Evolutionary conservation across 2,888 invertebrate genomes (phyloP).

Genomic region (Ptilodon capucinus): DNA sequence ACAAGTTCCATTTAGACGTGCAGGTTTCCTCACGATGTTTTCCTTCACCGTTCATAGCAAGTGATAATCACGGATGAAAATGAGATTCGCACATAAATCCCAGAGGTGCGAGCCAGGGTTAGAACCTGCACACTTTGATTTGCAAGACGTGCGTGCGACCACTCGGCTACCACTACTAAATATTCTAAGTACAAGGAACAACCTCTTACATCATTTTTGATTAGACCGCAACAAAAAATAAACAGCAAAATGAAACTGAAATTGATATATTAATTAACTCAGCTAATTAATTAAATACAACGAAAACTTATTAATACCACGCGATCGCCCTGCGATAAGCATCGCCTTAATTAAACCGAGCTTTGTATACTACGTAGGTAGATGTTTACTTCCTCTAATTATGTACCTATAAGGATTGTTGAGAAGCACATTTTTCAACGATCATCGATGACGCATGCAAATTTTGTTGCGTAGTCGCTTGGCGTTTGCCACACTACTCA

Average conservation of each 20-base stretch:
- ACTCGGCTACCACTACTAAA: not conserved
- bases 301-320: slow-evolving; percentile 12
- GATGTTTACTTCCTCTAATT: not conserved
- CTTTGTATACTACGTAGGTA: not conserved
- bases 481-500: no score
- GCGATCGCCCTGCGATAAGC: not conserved
- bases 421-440: no score
- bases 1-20: no score
- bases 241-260: not conserved
- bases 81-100: no score
- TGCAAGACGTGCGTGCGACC: no score
- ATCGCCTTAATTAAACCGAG: not conserved
- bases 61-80: no score
- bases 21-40: no score
- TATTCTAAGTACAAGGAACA: not conserved
- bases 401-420: not conserved
- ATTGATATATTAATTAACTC: slow-evolving; percentile 12
- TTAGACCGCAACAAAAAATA: not conserved
- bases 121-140: no score
- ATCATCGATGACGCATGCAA: no score
- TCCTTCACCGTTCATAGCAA: no score
- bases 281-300: slow-evolving; percentile 13
- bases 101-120: no score
- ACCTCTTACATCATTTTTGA: not conserved
- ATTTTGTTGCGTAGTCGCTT: no score